Evolutionary conservation across 2,797 vertebrate genomes (phyloP).

Genomic region (Cirrhinus mrigala): DNA sequence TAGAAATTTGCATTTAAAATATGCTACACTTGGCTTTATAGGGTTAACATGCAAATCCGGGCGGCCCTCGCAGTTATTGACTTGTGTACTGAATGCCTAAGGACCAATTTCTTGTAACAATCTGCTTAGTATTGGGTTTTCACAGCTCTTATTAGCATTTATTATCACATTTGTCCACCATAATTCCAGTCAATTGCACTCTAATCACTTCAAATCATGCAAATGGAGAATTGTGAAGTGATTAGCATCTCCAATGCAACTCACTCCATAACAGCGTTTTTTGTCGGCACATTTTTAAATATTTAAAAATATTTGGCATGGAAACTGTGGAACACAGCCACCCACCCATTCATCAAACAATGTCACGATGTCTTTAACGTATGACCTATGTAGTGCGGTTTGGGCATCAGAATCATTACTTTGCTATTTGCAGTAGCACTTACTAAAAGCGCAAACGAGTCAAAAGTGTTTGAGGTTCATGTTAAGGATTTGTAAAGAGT

Average conservation of each 20-base stretch:
- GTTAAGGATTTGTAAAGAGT: conserved; percentile 27
- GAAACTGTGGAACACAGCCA: not conserved
- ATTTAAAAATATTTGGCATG: conserved; percentile 29
- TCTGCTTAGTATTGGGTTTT: conserved; percentile 34
- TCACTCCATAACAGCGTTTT: conserved; percentile 10
- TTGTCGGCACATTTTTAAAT: conserved; percentile 6
- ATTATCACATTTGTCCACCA: conserved; percentile 40
- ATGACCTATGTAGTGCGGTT: not conserved
- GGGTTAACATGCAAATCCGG: not conserved
- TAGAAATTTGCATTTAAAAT: not conserved
- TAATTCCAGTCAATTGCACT: conserved; percentile 40
- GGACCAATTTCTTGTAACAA: conserved; percentile 31
- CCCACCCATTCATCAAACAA: conserved; percentile 3
- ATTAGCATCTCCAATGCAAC: conserved; percentile 38
- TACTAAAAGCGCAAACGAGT: not conserved
- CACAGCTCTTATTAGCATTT: conserved; percentile 34
- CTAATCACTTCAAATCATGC: conserved; percentile 45
- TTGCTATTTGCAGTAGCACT: not conserved
- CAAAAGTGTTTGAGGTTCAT: conserved; percentile 6
- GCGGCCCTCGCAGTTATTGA: not conserved
- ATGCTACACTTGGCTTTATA: not conserved
- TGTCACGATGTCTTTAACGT: not conserved
- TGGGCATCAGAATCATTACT: not conserved
- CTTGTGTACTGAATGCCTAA: conserved; percentile 21
- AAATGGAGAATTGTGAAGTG: conserved; percentile 40